phyloP scores from a whole-genome alignment of 2,113 vertebrate species.

The Chitala chitala region DNA sequence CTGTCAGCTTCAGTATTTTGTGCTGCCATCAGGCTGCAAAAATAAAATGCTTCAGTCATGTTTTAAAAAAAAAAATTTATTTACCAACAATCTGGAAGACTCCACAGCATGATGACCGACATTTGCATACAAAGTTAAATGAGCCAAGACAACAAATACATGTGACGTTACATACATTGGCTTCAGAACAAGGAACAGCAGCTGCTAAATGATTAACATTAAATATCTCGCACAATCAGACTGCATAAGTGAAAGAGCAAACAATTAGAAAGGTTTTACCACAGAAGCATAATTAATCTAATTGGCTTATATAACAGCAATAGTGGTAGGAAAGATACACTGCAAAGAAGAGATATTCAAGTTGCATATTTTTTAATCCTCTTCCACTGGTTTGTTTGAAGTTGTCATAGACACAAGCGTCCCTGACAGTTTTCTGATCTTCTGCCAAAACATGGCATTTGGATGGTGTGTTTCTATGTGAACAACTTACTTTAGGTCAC shows the following conservation, averaged over 20 bases:
- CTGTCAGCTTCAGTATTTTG: background rate
- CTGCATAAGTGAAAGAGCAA: constrained; percentile 47
- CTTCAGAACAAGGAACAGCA: constrained; percentile 47
- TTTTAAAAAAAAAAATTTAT: constrained; percentile 52
- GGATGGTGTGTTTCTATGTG: too few species aligned
- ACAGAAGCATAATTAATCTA: constrained; percentile 44
- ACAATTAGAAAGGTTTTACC: constrained; percentile 36
- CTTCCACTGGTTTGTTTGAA: constrained; percentile 9
- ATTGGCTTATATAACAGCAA: constrained; percentile 46
- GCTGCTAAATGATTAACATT: constrained; percentile 49
- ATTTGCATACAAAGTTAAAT: constrained; percentile 41
- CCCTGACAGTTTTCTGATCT: background rate
- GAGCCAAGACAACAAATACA: constrained; percentile 47
- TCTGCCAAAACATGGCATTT: too few species aligned
- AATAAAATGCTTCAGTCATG: constrained; percentile 32
- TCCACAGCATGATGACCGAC: constrained; percentile 50
- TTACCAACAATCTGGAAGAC: constrained; percentile 50
- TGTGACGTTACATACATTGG: constrained; percentile 49
- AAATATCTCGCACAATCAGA: constrained; percentile 57
- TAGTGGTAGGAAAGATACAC: constrained; percentile 40
- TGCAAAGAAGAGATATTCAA: constrained; percentile 46
- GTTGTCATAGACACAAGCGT: background rate
- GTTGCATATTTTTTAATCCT: constrained; percentile 43
- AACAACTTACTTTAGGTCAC: too few species aligned
- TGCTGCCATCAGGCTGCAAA: background rate